Percentiles rank a stretch among this genome's conserved stretches.
Evolutionary conservation across 2,797 vertebrate genomes (phyloP).

Genomic region (Rhynchotus rufescens): DNA sequence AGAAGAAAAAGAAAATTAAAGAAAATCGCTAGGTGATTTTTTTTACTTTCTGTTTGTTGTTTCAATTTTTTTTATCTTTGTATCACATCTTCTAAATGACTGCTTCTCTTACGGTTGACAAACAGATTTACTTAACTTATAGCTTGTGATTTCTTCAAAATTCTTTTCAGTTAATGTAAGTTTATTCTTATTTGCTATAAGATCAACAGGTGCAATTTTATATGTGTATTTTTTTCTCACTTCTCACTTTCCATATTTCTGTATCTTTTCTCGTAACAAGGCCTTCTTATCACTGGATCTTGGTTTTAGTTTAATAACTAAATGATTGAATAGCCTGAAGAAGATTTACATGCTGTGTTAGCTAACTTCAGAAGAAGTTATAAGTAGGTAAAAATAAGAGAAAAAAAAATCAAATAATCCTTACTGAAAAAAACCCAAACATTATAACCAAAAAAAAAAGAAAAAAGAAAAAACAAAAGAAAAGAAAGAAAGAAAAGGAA

Average conservation of each 20-base stretch:
- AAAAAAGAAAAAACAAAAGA: neutral
- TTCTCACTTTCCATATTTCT: neutral
- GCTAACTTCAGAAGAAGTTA: neutral
- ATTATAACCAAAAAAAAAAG: neutral
- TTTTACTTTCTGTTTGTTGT: too few species aligned
- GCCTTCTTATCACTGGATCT: neutral
- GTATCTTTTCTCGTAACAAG: neutral
- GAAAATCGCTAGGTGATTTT: neutral
- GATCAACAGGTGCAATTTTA: neutral
- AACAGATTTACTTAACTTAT: neutral
- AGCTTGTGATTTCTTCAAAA: neutral
- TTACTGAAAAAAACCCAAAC: neutral
- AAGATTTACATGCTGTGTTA: neutral
- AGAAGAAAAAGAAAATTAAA: neutral
- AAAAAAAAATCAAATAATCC: fast-evolving
- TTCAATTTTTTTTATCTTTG: neutral
- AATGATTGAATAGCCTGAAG: neutral
- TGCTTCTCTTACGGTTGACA: neutral
- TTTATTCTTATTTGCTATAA: neutral
- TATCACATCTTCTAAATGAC: neutral
- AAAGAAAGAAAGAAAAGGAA: neutral
- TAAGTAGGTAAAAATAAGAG: neutral
- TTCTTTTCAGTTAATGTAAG: neutral
- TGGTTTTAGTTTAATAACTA: neutral
- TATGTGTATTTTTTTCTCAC: neutral